Conservation (phyloP, 2,113 vertebrate species). For the Perca fluviatilis region DNA sequence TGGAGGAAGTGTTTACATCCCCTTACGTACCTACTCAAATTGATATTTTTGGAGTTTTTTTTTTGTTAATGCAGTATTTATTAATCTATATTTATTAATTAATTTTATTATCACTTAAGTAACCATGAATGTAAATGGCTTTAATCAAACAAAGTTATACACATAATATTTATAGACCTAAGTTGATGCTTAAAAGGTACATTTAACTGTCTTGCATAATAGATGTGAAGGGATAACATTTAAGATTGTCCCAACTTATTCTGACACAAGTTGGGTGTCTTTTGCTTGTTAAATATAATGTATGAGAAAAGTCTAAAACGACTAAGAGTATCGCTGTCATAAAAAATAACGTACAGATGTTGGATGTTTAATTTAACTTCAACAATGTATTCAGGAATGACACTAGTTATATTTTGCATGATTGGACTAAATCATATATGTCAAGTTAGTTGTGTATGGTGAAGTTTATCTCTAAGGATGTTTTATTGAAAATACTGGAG, state of each 20-base stretch:
- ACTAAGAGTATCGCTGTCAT: slow-evolving; percentile 25
- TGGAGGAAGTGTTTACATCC: slow-evolving; percentile 81
- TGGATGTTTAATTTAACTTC: slow-evolving; percentile 51
- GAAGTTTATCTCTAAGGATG: slow-evolving; percentile 49
- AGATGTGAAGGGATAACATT: slow-evolving; percentile 24
- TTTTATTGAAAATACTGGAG: slow-evolving; percentile 53
- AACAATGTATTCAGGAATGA: slow-evolving; percentile 54
- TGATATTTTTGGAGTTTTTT: slow-evolving; percentile 36
- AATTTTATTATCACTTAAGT: slow-evolving; percentile 49
- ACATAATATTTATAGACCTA: slow-evolving; percentile 31
- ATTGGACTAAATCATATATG: slow-evolving; percentile 50
- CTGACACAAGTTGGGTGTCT: slow-evolving; percentile 17
- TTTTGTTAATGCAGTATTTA: slow-evolving; percentile 50
- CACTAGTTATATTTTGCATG: slow-evolving; percentile 74
- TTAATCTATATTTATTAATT: slow-evolving; percentile 38
- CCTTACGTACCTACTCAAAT: not conserved
- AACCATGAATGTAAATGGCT: slow-evolving; percentile 74
- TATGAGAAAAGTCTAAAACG: slow-evolving; percentile 33
- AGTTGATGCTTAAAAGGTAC: slow-evolving; percentile 36
- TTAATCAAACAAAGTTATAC: slow-evolving; percentile 45
- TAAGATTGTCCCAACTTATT: slow-evolving; percentile 27
- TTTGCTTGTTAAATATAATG: slow-evolving; percentile 42
- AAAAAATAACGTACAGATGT: slow-evolving; percentile 34
- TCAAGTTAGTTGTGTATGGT: slow-evolving; percentile 51
- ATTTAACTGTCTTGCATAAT: slow-evolving; percentile 38